phyloP scores from a whole-genome alignment of 2,113 vertebrate species.

The Thymallus thymallus region DNA sequence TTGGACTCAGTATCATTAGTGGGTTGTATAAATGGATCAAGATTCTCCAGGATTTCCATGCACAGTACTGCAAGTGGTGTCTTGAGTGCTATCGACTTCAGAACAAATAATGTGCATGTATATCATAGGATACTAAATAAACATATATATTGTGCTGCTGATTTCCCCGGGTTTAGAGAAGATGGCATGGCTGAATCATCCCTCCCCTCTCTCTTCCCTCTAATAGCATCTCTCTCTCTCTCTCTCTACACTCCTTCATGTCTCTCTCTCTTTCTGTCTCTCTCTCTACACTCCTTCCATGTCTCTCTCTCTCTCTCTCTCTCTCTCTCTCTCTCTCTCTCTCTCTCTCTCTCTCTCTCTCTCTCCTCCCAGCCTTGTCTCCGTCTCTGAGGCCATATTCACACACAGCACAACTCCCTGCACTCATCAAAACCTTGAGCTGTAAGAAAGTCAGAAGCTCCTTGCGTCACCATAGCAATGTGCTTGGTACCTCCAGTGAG shows the following conservation, averaged over 20 bases:
- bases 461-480: slow-evolving; percentile 67
- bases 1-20: too few relatives aligned
- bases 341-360: too few relatives aligned
- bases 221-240: slow-evolving; percentile 58
- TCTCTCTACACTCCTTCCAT: too few relatives aligned
- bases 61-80: neutral
- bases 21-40: neutral
- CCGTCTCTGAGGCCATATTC: slow-evolving; percentile 18
- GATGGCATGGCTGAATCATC: slow-evolving; percentile 58
- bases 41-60: neutral
- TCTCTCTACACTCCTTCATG: slow-evolving; percentile 15
- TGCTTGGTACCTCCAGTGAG: slow-evolving; percentile 45
- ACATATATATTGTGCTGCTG: slow-evolving; percentile 45
- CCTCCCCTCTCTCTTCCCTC: slow-evolving; percentile 53
- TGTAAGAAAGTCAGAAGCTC: slow-evolving; percentile 62
- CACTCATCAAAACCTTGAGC: slow-evolving; percentile 67
- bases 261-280: too few relatives aligned
- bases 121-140: slow-evolving; percentile 37
- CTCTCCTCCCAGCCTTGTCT: slow-evolving; percentile 33
- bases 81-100: neutral
- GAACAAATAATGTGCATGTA: slow-evolving; percentile 13
- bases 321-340: too few relatives aligned
- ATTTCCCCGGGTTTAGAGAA: slow-evolving; percentile 37
- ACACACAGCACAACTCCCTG: slow-evolving; percentile 53
- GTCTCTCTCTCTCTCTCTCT: too few relatives aligned